Conservation (phyloP, 2,888 invertebrate genomes). For the Pantelozetes paolii region DNA sequence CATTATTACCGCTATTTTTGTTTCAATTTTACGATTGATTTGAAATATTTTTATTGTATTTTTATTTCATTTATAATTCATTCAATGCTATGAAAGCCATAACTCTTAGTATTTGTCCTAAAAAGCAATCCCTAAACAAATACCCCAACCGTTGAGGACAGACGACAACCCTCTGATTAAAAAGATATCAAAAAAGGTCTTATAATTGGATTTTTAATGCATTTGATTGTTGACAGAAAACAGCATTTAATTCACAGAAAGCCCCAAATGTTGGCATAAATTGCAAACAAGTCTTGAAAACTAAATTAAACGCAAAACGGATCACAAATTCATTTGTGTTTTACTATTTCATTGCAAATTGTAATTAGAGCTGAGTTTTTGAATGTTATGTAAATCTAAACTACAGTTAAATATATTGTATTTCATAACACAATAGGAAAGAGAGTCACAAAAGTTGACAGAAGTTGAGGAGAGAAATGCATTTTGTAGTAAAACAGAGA, state of each 20-base stretch:
- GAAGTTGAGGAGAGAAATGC: too few relatives aligned
- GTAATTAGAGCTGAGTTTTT: background rate
- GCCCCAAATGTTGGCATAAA: background rate
- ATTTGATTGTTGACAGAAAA: background rate
- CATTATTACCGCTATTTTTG: too few relatives aligned
- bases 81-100: too few relatives aligned
- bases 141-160: too few relatives aligned
- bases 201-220: background rate
- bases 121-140: too few relatives aligned
- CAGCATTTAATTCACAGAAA: background rate
- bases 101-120: too few relatives aligned
- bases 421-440: too few relatives aligned
- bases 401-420: background rate
- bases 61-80: too few relatives aligned
- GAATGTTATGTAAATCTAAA: background rate
- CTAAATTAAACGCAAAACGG: background rate
- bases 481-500: background rate
- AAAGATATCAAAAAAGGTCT: background rate
- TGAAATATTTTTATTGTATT: too few relatives aligned
- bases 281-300: background rate
- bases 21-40: too few relatives aligned
- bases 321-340: background rate
- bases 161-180: too few relatives aligned
- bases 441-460: background rate
- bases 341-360: background rate